A percentile compares a stretch with the other conserved stretches of the same genome.
phyloP scores from a whole-genome alignment of 1,140 invertebrate genomes.

The Cephus cinctus region DNA sequence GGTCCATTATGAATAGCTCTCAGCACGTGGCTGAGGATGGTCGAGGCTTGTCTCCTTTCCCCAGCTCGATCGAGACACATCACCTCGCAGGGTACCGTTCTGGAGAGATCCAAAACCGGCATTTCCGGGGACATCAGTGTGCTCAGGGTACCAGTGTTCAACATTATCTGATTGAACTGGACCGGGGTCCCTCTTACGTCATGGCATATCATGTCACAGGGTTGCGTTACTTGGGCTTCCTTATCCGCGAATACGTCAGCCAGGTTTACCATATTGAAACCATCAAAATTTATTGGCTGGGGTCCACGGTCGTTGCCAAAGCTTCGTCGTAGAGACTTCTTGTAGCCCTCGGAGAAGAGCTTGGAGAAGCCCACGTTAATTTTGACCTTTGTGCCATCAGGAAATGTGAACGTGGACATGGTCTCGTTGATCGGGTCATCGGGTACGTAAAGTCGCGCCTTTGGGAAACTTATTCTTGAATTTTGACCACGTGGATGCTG shows the following conservation, averaged over 20 bases:
- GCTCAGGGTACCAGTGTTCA: conserved; percentile 9
- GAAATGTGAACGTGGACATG: conserved; percentile 25
- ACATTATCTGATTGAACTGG: conserved; percentile 20
- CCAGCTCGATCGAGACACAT: conserved; percentile 16
- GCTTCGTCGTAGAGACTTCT: conserved; percentile 22
- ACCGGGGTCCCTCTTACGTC: conserved; percentile 21
- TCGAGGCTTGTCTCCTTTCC: conserved; percentile 16
- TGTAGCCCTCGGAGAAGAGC: conserved; percentile 25
- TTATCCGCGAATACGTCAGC: conserved; percentile 20
- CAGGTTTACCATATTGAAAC: conserved; percentile 26
- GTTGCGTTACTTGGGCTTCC: conserved; percentile 25
- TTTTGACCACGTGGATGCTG: no score
- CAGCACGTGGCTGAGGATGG: conserved; percentile 14
- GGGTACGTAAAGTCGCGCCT: conserved; percentile 23
- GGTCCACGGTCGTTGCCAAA: conserved; percentile 23
- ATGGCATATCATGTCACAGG: conserved; percentile 25
- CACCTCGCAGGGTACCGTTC: conserved; percentile 17
- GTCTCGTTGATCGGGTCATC: conserved; percentile 19
- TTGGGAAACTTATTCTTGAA: no score
- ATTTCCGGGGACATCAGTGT: conserved; percentile 22
- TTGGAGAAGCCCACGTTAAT: conserved; percentile 27
- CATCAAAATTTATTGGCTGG: conserved; percentile 29
- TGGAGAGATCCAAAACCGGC: conserved; percentile 21
- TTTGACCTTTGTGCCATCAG: conserved; percentile 26
- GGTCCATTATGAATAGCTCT: conserved; percentile 2